A percentile compares a stretch with the other conserved stretches of the same genome.
These are phyloP conservation scores for Porites lutea DNA, from an alignment of 64 coral and sea anemone genomes.

Conservation along the genomic window DNA sequence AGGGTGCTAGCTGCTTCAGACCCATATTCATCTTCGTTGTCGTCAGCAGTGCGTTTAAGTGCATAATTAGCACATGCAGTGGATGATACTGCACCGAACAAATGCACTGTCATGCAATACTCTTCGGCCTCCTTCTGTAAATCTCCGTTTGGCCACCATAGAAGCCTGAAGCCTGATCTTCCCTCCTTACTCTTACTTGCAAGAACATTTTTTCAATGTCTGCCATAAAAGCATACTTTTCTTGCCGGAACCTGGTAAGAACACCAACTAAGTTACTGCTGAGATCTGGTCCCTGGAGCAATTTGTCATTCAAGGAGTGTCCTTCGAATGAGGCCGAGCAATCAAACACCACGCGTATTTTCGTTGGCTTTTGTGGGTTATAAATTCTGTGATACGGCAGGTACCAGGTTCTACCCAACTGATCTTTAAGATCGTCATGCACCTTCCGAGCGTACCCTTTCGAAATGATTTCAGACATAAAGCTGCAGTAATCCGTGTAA, in stretches of 20 bases:
- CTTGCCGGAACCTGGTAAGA: constrained; percentile 56
- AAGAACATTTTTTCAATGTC: constrained; percentile 33
- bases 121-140: background rate
- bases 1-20: background rate
- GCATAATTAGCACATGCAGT: no score
- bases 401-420: constrained; percentile 21
- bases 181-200: background rate
- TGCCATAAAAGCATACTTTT: constrained; percentile 16
- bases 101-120: background rate
- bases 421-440: background rate
- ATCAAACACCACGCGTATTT: constrained; percentile 60
- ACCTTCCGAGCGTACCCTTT: constrained; percentile 54
- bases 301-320: constrained; percentile 44
- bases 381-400: constrained; percentile 59
- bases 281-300: constrained; percentile 53
- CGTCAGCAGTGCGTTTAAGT: no score
- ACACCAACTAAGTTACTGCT: constrained; percentile 45
- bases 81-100: no score
- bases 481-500: constrained; percentile 44
- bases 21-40: background rate
- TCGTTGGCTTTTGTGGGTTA: constrained; percentile 50
- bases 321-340: constrained; percentile 52
- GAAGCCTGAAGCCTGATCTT: background rate
- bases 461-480: constrained; percentile 61
- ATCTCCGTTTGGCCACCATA: background rate